Evolutionary conservation across 2,797 vertebrate species (phyloP).

Genomic region (Octomys mimax): DNA sequence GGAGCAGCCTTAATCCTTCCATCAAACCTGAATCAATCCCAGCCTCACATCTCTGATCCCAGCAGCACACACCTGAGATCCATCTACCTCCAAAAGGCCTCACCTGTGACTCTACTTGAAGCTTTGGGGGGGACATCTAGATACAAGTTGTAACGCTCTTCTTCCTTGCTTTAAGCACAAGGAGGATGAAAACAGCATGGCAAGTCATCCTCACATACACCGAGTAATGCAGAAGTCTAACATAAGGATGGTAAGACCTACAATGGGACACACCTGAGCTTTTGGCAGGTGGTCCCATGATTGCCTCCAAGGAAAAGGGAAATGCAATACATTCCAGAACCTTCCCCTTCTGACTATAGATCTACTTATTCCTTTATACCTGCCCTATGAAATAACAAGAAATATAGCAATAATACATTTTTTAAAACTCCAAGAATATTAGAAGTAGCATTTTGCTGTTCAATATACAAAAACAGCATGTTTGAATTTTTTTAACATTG

Average conservation of each 20-base stretch:
- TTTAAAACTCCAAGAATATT: not conserved
- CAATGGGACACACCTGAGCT: not conserved
- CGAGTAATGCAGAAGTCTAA: not conserved
- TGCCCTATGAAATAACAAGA: not conserved
- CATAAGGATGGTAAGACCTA: not conserved
- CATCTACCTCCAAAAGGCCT: not conserved
- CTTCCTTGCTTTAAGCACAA: not conserved
- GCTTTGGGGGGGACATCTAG: no score
- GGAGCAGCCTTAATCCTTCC: not conserved
- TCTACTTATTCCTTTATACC: not conserved
- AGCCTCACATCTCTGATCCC: not conserved
- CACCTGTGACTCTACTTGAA: not conserved
- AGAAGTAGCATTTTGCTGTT: constrained; percentile 33
- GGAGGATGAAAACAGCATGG: not conserved
- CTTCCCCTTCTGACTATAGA: not conserved
- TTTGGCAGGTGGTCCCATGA: not conserved
- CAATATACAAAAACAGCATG: not conserved
- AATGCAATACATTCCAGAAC: not conserved
- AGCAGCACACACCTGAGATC: not conserved
- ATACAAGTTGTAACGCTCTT: no score
- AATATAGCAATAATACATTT: no score
- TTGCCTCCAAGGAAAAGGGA: not conserved
- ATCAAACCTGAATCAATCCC: not conserved
- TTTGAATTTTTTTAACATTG: not conserved
- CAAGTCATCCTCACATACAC: not conserved